Evolutionary conservation across 2,888 invertebrate genomes (phyloP), one percentile per base, ranked within the genome.

Genomic region (Piscicola geometra): DNA sequence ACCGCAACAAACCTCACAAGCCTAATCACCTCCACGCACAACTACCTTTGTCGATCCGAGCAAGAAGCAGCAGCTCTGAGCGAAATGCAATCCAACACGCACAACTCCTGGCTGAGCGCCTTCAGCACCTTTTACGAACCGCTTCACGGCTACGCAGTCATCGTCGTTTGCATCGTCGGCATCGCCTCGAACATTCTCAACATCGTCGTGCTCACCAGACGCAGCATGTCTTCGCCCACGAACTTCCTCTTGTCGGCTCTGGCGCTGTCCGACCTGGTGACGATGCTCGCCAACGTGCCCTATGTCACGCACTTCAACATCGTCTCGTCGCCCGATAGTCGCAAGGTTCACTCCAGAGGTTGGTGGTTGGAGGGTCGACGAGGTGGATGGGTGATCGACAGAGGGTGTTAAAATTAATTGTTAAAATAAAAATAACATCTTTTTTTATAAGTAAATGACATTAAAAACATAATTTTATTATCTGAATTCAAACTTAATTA

Each of bases 101-200:
- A 5, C 47, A 12, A 2, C 36, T 32, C 28, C 41, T 30, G 33
- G 71, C 81, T 84, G 78, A 70, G 74, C 47, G 67, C 76, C 25
- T 83, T 84, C 78, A 80, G 79, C 69, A 77, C 78, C 30, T 80
- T 79, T 60, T 84, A 84, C 76, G 80, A 81, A 9, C 77, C 79
- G 50, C 85, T 92, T 76, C 96, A 96, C 84, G 94, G 94, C 56
- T 93, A 92, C 85, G 89, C 92, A 73, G 92, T 93, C 78, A 87
- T 94, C 69, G 87, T 92, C 70, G 93, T 96, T 79, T 96, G 96
- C 86, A 88, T 93, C 75, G 91, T 95, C 83, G 96, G 96, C 75
- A 92, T 93, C 67, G 89, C 94, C 66, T 93, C 94, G 76, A 97
- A 96, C 86, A 89, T 92, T 33, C 88, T 95, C 81, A 96, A 95